A percentile compares a stretch with the other conserved stretches of the same genome.
Conservation (phyloP, 2,888 invertebrate genomes). For the Euphydryas editha region DNA sequence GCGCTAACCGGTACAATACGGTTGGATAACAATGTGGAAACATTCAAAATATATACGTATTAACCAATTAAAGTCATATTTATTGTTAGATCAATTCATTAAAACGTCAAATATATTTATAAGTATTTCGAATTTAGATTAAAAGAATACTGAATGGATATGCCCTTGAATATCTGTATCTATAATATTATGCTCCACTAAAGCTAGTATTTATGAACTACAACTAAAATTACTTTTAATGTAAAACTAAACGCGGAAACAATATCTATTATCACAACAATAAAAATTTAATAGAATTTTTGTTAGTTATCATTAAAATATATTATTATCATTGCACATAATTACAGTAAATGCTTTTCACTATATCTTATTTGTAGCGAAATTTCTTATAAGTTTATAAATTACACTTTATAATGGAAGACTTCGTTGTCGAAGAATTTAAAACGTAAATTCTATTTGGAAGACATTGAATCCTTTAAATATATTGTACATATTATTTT, state of each 20-base stretch:
- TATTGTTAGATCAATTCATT: too few relatives aligned
- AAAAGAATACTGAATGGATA: background rate
- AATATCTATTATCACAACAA: slow-evolving; percentile 10
- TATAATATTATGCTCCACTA: background rate
- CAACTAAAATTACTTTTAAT: background rate
- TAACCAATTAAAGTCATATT: too few relatives aligned
- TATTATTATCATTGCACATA: slow-evolving; percentile 23
- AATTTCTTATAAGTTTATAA: slow-evolving; percentile 20
- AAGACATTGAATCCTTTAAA: slow-evolving; percentile 62
- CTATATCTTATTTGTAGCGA: slow-evolving; percentile 24
- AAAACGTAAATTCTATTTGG: slow-evolving; percentile 53
- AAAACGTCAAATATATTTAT: too few relatives aligned
- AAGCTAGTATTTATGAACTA: background rate
- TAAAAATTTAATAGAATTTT: background rate
- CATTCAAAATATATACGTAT: too few relatives aligned
- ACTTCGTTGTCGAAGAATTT: slow-evolving; percentile 74
- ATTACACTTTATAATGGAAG: slow-evolving; percentile 69
- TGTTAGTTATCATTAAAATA: slow-evolving; percentile 14
- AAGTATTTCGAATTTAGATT: background rate
- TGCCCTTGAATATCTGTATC: background rate
- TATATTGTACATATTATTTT: slow-evolving; percentile 44
- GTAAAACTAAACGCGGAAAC: background rate
- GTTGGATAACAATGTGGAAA: too few relatives aligned
- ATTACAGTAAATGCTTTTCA: background rate
- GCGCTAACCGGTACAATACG: too few relatives aligned